A percentile compares a stretch with the other conserved stretches of the same genome.
These are phyloP conservation scores for Nyctibius grandis DNA, from an alignment of 2,797 vertebrate species.

Conservation along the genomic window DNA sequence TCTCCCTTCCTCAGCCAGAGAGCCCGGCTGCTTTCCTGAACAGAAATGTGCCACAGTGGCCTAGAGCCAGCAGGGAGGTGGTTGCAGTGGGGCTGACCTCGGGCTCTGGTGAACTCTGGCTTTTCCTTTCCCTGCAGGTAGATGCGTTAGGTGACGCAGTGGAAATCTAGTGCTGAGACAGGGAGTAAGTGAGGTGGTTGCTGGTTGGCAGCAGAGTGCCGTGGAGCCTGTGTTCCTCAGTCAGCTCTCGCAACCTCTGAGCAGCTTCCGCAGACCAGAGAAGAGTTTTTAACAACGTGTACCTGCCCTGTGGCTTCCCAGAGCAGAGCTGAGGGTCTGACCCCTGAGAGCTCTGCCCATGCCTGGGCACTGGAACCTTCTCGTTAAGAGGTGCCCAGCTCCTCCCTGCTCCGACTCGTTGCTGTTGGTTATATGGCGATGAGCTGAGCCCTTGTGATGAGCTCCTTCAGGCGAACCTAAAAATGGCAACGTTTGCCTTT, in stretches of 20 bases:
- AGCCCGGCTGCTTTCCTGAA: not conserved
- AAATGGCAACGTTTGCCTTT: not conserved
- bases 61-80: not conserved
- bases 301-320: not conserved
- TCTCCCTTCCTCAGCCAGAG: not conserved
- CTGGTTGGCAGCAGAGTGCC: conserved; percentile 24
- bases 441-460: not conserved
- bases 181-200: conserved; percentile 61
- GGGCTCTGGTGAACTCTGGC: conserved; percentile 8
- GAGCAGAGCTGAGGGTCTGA: not conserved
- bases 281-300: not conserved
- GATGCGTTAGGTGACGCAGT: conserved; percentile 40
- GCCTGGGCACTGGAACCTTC: not conserved
- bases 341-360: fast-evolving
- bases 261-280: conserved; percentile 31
- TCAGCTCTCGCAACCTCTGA: conserved; percentile 18
- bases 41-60: not conserved
- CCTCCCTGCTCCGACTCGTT: not conserved
- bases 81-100: not conserved
- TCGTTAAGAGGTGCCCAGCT: not conserved
- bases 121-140: conserved; percentile 64
- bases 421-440: not conserved
- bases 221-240: conserved; percentile 28
- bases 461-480: not conserved
- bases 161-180: conserved; percentile 55